Evolutionary conservation across 2,888 invertebrate species (phyloP), one percentile per base, ranked within the genome.

Genomic region (Dilophus febrilis): DNA sequence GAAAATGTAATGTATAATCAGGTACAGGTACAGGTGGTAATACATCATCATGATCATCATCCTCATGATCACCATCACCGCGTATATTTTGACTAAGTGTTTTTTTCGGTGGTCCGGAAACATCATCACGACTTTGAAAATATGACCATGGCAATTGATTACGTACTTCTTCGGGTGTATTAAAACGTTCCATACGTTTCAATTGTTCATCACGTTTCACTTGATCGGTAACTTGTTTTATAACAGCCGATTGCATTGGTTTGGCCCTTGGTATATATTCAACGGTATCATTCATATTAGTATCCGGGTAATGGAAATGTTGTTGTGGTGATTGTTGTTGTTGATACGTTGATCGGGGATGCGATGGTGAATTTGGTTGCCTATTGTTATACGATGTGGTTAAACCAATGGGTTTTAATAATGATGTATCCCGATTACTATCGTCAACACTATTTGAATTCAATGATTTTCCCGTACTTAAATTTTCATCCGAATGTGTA

Each of bases 111-210:
- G 37, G 42, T 8, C 37, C 33, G 3, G 37, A 40, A 3, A 35
- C 36, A 49, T 64, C 59, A 22, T 62, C 55, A 6, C 64, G 53
- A 38, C 61, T 55, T 1, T 63, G 62, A 45, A 67, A 61, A 53
- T 74, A 74, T 6, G 72, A 68, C 74, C 74, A 74, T 12, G 73
- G 73, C 49, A 71, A 54, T 53, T 73, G 73, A 18, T 68, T 64
- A 44, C 70, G 66, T 36, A 73, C 56, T 48, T 69, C 72, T 16
- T 64, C 66, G 22, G 53, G 36, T 10, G 42, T 37, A 4, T 22
- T 31, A 19, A 27, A 33, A 3, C 14, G 28, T 6, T 34, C 18
- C 12, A 12, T n/a, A 19, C 19, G 11, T n/a, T 38, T 22, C 14
- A 16, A 16, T n/a, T 13, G 11, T 16, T 32, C 32, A 16, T 32